phyloP scores from a whole-genome alignment of 2,888 invertebrate species.

The Exocentrus adspersus region DNA sequence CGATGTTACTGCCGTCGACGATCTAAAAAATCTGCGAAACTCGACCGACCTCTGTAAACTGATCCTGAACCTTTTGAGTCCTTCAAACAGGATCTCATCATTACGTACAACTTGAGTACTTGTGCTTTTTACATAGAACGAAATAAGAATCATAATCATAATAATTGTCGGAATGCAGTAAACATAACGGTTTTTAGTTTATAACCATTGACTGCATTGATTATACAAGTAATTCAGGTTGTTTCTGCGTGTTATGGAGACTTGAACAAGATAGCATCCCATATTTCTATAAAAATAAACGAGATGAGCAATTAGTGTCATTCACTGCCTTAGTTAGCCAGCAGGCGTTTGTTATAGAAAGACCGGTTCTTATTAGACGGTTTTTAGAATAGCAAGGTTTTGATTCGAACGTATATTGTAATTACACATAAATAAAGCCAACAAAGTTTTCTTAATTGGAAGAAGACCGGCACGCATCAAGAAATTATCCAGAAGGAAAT shows the following conservation, averaged over 20 bases:
- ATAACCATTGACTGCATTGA: no score
- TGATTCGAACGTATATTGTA: conserved; percentile 43
- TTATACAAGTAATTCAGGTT: background rate
- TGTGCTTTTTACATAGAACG: no score
- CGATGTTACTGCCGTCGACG: no score
- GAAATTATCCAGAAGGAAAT: conserved; percentile 46
- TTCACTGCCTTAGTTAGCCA: conserved; percentile 43
- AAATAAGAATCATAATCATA: no score
- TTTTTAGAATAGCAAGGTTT: conserved; percentile 36
- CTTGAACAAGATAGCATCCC: conserved; percentile 3
- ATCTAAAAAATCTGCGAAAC: no score
- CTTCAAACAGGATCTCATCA: no score
- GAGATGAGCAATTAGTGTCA: conserved; percentile 48
- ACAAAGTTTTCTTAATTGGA: conserved; percentile 47
- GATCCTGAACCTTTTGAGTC: no score
- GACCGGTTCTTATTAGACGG: conserved; percentile 48
- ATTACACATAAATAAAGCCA: conserved; percentile 48
- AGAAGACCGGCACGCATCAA: conserved; percentile 41
- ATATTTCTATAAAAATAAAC: conserved; percentile 27
- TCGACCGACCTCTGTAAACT: no score
- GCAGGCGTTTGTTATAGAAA: conserved; percentile 41
- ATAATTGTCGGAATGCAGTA: no score
- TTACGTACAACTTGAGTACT: no score
- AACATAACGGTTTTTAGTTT: no score
- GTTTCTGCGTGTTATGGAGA: conserved; percentile 20